Evolutionary conservation across 2,797 vertebrate genomes (phyloP).

Genomic region (Pampus argenteus): DNA sequence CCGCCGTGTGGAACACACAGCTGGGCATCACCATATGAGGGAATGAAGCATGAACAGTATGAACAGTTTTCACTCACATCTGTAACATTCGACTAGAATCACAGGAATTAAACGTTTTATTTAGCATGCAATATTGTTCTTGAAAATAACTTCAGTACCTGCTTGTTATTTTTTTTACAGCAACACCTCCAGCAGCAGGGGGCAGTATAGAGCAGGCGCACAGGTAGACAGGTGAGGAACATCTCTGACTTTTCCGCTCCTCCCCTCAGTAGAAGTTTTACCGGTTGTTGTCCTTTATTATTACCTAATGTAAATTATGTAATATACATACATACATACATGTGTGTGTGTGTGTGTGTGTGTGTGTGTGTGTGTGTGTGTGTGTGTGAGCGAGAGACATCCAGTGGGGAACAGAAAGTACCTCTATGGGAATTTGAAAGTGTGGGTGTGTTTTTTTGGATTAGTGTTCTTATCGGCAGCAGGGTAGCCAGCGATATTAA

Average conservation of each 20-base stretch:
- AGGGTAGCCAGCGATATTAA: constrained; percentile 65
- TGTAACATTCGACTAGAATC: not conserved
- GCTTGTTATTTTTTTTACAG: not conserved
- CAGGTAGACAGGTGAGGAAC: constrained; percentile 69
- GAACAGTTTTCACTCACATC: not conserved
- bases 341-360: no score
- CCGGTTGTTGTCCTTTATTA: constrained; percentile 20
- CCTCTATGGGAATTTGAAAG: constrained; percentile 25
- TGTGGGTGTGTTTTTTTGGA: constrained; percentile 28
- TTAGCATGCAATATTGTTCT: not conserved
- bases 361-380: not conserved
- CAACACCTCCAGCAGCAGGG: constrained; percentile 66
- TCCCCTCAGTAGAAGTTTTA: not conserved
- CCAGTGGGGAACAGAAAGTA: constrained; percentile 35
- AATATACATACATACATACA: no score
- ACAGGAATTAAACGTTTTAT: not conserved
- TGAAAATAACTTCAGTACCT: not conserved
- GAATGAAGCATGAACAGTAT: not conserved
- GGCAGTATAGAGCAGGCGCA: constrained; percentile 76
- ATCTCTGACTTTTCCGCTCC: constrained; percentile 20
- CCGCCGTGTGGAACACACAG: constrained; percentile 29
- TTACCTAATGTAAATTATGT: no score
- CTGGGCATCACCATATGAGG: not conserved
- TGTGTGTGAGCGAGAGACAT: not conserved
- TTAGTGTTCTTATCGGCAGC: constrained; percentile 57